These are phyloP conservation scores for Protonemura montana DNA, from an alignment of 2,888 invertebrate species.

Conservation along the genomic window DNA sequence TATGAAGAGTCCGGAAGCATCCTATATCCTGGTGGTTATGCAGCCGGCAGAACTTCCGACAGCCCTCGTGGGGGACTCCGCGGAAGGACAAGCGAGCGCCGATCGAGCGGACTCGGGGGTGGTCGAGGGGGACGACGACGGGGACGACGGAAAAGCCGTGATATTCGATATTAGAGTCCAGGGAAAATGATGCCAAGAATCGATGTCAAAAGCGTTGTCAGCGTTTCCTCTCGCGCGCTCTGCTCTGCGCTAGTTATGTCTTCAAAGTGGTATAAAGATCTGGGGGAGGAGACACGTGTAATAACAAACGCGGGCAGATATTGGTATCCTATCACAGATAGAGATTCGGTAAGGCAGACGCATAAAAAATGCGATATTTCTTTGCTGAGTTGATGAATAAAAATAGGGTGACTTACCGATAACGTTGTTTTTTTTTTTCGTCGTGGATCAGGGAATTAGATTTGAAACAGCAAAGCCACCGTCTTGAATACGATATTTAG, in stretches of 20 bases:
- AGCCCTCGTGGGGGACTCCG: not conserved
- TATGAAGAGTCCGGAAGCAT: slow-evolving; percentile 40
- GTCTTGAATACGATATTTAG: not conserved
- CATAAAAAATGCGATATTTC: not conserved
- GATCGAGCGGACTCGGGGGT: not conserved
- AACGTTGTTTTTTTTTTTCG: not conserved
- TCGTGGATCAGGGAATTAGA: not conserved
- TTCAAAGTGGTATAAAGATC: slow-evolving; percentile 22
- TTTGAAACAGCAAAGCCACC: not conserved
- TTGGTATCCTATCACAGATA: not conserved
- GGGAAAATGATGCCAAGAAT: slow-evolving; percentile 34
- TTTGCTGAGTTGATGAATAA: slow-evolving; percentile 28
- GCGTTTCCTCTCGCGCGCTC: slow-evolving; percentile 9
- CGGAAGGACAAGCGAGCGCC: not conserved
- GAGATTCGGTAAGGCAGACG: not conserved
- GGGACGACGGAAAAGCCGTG: not conserved
- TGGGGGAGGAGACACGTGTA: slow-evolving; percentile 10
- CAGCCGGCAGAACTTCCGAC: slow-evolving; percentile 45
- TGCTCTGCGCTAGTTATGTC: not conserved
- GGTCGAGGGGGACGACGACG: not conserved
- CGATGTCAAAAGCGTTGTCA: slow-evolving; percentile 35
- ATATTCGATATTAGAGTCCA: slow-evolving; percentile 32
- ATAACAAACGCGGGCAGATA: slow-evolving; percentile 15
- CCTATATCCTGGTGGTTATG: slow-evolving; percentile 44
- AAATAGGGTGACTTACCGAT: not conserved